Conservation (phyloP, 2,888 invertebrate genomes). For the Chloromyia formosa region DNA sequence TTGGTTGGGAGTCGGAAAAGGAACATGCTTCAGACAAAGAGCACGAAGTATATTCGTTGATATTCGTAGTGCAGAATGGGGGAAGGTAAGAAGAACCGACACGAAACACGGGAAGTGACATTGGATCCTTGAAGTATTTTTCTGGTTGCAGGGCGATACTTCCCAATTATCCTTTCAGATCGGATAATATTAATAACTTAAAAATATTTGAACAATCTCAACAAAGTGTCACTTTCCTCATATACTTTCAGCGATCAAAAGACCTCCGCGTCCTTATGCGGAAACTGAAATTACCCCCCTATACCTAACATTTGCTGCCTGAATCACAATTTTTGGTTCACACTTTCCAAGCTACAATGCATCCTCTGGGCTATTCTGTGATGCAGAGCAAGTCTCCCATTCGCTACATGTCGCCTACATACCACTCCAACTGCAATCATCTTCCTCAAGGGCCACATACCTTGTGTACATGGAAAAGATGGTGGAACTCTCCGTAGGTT, state of each 20-base stretch:
- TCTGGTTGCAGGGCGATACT: not conserved
- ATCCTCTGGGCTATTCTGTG: not conserved
- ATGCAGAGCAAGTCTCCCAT: not conserved
- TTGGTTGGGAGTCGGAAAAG: not conserved
- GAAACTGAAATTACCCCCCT: too few relatives aligned
- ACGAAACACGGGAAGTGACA: not conserved
- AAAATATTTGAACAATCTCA: too few relatives aligned
- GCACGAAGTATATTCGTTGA: not conserved
- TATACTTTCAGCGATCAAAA: too few relatives aligned
- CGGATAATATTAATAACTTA: too few relatives aligned
- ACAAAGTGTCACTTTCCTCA: too few relatives aligned
- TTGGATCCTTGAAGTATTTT: not conserved
- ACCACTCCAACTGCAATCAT: slow-evolving; percentile 12
- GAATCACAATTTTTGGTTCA: not conserved
- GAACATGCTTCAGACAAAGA: not conserved
- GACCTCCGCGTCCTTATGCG: too few relatives aligned
- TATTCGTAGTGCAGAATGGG: not conserved
- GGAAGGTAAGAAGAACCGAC: not conserved
- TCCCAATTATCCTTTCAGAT: too few relatives aligned
- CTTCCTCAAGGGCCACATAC: not conserved
- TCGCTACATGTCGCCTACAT: not conserved
- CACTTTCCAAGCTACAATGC: not conserved
- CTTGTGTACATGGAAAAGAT: not conserved
- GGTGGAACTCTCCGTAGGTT: slow-evolving; percentile 16
- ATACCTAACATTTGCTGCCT: too few relatives aligned